phyloP scores from a whole-genome alignment of 2,113 vertebrate species.

The Balaeniceps rex region DNA sequence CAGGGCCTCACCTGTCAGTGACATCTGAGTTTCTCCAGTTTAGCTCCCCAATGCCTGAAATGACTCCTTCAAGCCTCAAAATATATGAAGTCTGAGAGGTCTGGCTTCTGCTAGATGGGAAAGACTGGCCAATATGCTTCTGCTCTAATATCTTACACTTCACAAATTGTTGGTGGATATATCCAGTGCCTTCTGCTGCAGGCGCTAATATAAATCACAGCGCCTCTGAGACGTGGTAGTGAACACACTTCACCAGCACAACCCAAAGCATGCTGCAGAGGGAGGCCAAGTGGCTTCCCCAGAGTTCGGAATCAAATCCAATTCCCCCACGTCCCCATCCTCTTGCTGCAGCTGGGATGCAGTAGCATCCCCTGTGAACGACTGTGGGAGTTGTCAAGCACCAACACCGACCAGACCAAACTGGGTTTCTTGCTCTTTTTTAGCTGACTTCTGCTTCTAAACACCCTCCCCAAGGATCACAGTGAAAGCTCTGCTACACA shows the following conservation, averaged over 20 bases:
- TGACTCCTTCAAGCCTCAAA: neutral
- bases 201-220: neutral
- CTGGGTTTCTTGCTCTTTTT: neutral
- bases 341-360: neutral
- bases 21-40: neutral
- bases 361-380: neutral
- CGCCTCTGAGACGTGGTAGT: neutral
- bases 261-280: neutral
- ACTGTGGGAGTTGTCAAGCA: neutral
- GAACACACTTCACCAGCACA: neutral
- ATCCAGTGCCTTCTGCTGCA: rapidly evolving
- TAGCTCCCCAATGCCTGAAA: neutral
- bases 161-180: neutral
- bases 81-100: neutral
- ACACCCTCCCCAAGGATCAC: neutral
- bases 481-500: neutral
- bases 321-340: rapidly evolving
- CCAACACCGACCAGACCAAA: neutral
- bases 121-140: neutral
- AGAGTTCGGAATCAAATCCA: neutral
- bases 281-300: neutral
- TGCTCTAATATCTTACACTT: neutral
- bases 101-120: neutral
- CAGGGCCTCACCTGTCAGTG: neutral
- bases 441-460: neutral